These are phyloP conservation scores for Dermolepida albohirtum DNA, from an alignment of 2,888 invertebrate genomes.

Conservation along the genomic window DNA sequence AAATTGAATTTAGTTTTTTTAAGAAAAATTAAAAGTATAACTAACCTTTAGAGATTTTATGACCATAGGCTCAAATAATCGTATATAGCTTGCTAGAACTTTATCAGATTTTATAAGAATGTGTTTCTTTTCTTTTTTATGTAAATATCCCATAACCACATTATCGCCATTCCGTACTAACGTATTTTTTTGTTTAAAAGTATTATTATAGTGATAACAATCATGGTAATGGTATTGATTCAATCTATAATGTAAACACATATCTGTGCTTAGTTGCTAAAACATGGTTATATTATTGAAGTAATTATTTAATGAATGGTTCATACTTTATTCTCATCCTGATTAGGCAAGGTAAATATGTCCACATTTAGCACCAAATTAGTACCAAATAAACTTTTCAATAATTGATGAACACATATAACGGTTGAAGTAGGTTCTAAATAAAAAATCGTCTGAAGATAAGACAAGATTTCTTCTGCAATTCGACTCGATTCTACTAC, in stretches of 20 bases:
- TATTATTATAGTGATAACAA: constrained; percentile 56
- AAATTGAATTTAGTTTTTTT: no score
- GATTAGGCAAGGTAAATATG: constrained; percentile 7
- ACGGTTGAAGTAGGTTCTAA: constrained; percentile 78
- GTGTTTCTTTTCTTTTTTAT: constrained; percentile 62
- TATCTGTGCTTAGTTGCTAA: constrained; percentile 18
- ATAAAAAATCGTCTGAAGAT: constrained; percentile 77
- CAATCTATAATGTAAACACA: constrained; percentile 62
- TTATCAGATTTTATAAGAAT: constrained; percentile 67
- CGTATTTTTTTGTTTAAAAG: constrained; percentile 58
- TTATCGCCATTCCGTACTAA: constrained; percentile 60
- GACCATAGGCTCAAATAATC: constrained; percentile 94
- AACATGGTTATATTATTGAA: no score
- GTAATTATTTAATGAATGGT: neutral
- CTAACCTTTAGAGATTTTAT: constrained; percentile 88
- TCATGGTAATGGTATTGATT: constrained; percentile 62
- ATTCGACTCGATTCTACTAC: constrained; percentile 78
- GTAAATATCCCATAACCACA: constrained; percentile 63
- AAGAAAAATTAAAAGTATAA: neutral
- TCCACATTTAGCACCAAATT: constrained; percentile 69
- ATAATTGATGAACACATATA: constrained; percentile 80
- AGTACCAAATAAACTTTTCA: constrained; percentile 81
- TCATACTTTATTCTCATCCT: neutral
- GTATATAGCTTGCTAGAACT: constrained; percentile 82
- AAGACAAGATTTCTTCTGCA: constrained; percentile 84